Evolutionary conservation across 2,888 invertebrate genomes (phyloP), one percentile per base, ranked within the genome.

Genomic region (Drosophila macrothrix): DNA sequence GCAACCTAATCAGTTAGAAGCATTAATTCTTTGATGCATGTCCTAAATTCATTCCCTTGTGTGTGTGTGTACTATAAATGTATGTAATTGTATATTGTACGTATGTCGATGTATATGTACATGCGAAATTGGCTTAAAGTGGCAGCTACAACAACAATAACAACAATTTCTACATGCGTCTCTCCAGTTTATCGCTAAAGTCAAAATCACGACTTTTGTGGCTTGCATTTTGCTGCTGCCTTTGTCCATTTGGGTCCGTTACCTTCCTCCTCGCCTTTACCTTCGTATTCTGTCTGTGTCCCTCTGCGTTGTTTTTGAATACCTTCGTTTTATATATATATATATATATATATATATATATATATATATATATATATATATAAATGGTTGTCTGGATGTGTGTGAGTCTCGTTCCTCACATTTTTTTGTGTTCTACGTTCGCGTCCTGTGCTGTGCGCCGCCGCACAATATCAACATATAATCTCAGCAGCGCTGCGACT

Each of bases 201-300:
- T 89, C 85, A 72, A 80, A 82, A 87, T 85, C 85, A 85, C 89
- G 85, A 85, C 87, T 88, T 75, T 69, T 70, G 68, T 72, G 66
- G 56, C 56, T 71, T 66, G 73, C 66, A 78, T 76, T 83, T 70
- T 73, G 58, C 58, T 73, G 58, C 55, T 73, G 55, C 63, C 67
- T 70, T 76, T 67, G 73, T 80, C 66, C 71, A 35, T 75, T 75
- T 59, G 39, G n/a, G 69, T 76, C 60, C 67, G 31, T 73, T 81
- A 65, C 61, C 55, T 70, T 69, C 25, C 46, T 25, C 25, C 16
- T 28, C 46, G 33, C 53, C 35, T 61, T 67, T 64, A 59, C 63
- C 64, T 58, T 63, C 43, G 43, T 50, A 62, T 50, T 70, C 61
- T 64, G 65, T 54, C 46, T 28, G 28, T 56, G 39, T 71, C 65